Conservation (phyloP, 2,797 vertebrate species). For the Gymnoscopelus braueri region DNA sequence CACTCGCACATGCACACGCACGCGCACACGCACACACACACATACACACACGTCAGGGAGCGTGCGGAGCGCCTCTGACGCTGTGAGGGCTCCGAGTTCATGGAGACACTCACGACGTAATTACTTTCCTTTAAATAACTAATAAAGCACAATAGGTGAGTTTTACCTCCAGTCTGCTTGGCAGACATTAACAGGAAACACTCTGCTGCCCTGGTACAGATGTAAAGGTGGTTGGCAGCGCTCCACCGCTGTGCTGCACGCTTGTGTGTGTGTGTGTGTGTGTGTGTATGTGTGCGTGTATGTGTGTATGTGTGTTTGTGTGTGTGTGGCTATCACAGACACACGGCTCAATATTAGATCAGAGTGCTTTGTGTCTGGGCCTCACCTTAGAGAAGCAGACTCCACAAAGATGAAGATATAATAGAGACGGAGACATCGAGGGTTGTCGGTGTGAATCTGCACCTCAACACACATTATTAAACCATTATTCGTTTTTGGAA, state of each 20-base stretch:
- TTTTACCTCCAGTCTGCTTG: constrained; percentile 32
- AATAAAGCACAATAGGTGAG: constrained; percentile 38
- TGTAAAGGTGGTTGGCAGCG: constrained; percentile 63
- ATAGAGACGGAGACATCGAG: background rate
- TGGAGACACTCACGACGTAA: constrained; percentile 39
- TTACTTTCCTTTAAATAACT: constrained; percentile 47
- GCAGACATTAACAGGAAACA: constrained; percentile 50
- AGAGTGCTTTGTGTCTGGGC: constrained; percentile 43
- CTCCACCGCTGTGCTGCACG: constrained; percentile 40
- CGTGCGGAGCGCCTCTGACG: background rate
- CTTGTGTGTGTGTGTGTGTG: no score
- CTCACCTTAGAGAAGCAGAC: constrained; percentile 25
- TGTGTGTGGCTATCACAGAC: constrained; percentile 54
- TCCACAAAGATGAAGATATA: constrained; percentile 39
- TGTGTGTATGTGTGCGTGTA: no score
- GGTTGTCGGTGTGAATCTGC: constrained; percentile 19
- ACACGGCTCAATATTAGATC: constrained; percentile 56
- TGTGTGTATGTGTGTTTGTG: no score
- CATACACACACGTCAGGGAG: no score
- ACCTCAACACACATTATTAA: background rate
- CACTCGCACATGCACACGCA: no score
- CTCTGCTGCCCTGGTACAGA: constrained; percentile 36
- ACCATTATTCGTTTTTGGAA: background rate
- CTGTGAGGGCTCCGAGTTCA: constrained; percentile 19
- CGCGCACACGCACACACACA: no score